phyloP scores from a whole-genome alignment of 1,140 invertebrate species.

The Danaus plexippus region DNA sequence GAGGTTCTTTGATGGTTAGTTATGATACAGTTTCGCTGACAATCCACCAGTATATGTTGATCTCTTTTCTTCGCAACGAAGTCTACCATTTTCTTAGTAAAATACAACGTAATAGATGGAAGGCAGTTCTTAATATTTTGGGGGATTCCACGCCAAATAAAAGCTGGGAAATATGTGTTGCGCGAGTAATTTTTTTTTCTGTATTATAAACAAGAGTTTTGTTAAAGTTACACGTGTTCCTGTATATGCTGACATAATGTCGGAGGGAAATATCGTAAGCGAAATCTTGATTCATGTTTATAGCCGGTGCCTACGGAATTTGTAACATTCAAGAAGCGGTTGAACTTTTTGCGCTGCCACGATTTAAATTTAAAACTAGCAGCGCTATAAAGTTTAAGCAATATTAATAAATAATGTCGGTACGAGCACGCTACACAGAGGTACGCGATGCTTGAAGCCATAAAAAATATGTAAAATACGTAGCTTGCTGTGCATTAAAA shows the following conservation, averaged over 20 bases:
- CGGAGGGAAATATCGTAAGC: slow-evolving; percentile 2
- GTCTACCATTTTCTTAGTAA: slow-evolving; percentile 9
- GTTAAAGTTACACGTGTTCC: slow-evolving; percentile 38
- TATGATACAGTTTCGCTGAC: slow-evolving; percentile 43
- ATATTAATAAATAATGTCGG: too few relatives aligned
- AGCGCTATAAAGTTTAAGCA: slow-evolving; percentile 8
- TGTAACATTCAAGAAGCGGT: slow-evolving; percentile 7
- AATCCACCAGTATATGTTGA: slow-evolving; percentile 30
- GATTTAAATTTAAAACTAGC: slow-evolving; percentile 7
- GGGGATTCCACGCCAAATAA: slow-evolving; percentile 19
- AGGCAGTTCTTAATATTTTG: slow-evolving; percentile 29
- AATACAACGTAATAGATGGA: slow-evolving; percentile 6
- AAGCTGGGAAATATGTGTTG: slow-evolving; percentile 42
- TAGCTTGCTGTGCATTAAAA: too few relatives aligned
- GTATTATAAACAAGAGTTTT: slow-evolving; percentile 52
- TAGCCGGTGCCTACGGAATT: slow-evolving; percentile 7
- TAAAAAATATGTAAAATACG: too few relatives aligned
- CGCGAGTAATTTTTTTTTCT: slow-evolving; percentile 44
- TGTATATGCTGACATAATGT: slow-evolving; percentile 1
- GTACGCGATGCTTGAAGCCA: too few relatives aligned
- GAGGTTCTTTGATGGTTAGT: slow-evolving; percentile 53
- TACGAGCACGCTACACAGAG: too few relatives aligned
- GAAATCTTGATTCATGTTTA: slow-evolving; percentile 14
- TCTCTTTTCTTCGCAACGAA: slow-evolving; percentile 10
- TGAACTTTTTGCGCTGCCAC: slow-evolving; percentile 8